Evolutionary conservation across 2,797 vertebrate genomes (phyloP), one percentile per base, ranked within the genome.

Genomic region (Crypturellus tataupa): DNA sequence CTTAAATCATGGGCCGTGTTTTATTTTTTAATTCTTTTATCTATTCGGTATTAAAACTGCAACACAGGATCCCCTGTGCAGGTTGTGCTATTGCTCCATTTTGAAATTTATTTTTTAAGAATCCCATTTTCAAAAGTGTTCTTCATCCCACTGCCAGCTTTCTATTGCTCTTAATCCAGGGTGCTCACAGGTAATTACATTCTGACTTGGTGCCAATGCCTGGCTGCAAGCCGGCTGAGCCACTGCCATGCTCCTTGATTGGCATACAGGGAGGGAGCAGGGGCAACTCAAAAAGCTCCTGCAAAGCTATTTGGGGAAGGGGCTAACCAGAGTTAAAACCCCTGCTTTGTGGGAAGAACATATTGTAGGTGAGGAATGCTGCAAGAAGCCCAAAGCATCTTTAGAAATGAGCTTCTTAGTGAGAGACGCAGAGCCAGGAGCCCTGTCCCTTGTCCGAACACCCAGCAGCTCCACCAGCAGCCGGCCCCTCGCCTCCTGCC

Each of bases 381-480:
- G 29, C 55, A n/a, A 64, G 53, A 63, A 42, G 59, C 33, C 59
- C 62, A 80, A 44, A n/a, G 39, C 46, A 27, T 5, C 69, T 62
- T 79, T 53, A 72, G 55, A 42, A 64, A 13, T 15, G 4, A 68
- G 31, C 5, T 27, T 20, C 10, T 11, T 33, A 27, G 37, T 9
- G 44, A 85, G 53, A 44, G 3, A 12, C 17, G 15, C 17, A 6
- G 35, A 13, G 51, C 56, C 15, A 17, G 53, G 35, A 58, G 15
- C 15, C 7, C 62, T 44, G 37, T 29, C 2, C 3, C 21, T n/a
- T 29, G 62, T 27, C 0, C 0, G 1, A 2, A 80, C 21, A 16
- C 17, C 68, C 8, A 2, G 62, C 25, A 72, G 59, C 47, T 79
- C 60, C n/a, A 56, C 7, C 83, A 87, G 35, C 6, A 46, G 25